phyloP scores from a whole-genome alignment of 2,888 invertebrate species.

The Phymatocera aterrima region DNA sequence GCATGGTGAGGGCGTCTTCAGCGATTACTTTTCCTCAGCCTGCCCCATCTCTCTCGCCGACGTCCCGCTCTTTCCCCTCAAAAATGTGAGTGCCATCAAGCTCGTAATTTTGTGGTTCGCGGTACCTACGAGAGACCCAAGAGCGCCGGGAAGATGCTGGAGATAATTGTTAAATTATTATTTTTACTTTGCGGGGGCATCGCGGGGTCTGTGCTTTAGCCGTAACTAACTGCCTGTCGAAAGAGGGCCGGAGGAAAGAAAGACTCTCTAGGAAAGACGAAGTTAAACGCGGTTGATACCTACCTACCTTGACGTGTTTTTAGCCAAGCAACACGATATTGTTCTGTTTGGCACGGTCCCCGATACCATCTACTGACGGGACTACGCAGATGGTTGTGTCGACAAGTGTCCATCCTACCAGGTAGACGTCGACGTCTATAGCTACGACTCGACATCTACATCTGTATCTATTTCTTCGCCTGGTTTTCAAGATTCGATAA shows the following conservation, averaged over 20 bases:
- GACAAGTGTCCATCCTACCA: conserved; percentile 31
- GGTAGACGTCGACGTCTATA: conserved; percentile 26
- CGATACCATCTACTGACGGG: conserved; percentile 39
- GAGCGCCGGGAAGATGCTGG: conserved; percentile 49
- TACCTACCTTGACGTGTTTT: conserved; percentile 44
- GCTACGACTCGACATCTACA: conserved; percentile 17
- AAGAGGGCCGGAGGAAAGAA: conserved; percentile 52
- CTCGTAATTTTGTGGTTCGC: conserved; percentile 45
- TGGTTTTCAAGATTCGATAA: background rate
- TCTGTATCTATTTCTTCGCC: background rate
- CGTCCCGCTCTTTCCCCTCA: background rate
- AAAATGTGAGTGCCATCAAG: conserved; percentile 43
- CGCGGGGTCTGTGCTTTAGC: conserved; percentile 49
- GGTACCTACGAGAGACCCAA: conserved; percentile 48
- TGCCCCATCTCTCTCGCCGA: background rate
- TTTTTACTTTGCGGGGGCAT: conserved; percentile 58
- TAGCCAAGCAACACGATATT: conserved; percentile 48
- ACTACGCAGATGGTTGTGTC: conserved; percentile 40
- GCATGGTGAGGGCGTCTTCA: conserved; percentile 25
- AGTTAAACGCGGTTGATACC: conserved; percentile 15
- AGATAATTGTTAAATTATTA: conserved; percentile 70
- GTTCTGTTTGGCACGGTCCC: conserved; percentile 43
- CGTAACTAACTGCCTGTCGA: conserved; percentile 65
- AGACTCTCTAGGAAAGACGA: background rate
- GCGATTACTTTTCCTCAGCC: conserved; percentile 31